These are phyloP conservation scores for Anseranas semipalmata DNA, from an alignment of 2,113 vertebrate genomes.

Conservation along the genomic window DNA sequence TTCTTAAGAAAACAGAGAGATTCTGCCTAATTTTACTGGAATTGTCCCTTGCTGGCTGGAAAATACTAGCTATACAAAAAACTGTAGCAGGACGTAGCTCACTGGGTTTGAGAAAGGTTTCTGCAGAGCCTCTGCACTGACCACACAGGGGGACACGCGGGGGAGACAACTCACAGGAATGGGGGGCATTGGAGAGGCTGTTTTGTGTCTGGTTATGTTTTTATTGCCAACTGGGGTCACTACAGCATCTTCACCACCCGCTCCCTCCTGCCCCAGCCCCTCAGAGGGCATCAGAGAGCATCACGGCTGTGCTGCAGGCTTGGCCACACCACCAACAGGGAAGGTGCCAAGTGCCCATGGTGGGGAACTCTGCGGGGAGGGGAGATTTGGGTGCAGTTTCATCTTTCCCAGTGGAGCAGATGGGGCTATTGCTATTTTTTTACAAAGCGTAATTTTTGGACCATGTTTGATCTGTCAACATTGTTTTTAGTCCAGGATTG, in stretches of 20 bases:
- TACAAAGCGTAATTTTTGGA: background rate
- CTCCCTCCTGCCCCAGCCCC: background rate
- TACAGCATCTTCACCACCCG: background rate
- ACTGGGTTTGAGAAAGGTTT: background rate
- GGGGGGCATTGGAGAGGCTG: rapidly evolving
- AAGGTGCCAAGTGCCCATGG: background rate
- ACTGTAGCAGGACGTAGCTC: background rate
- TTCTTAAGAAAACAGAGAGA: background rate
- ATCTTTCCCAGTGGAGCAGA: background rate
- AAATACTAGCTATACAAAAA: background rate
- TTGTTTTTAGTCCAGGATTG: background rate
- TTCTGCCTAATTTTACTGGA: constrained; percentile 14
- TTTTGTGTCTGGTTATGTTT: background rate
- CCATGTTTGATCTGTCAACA: background rate
- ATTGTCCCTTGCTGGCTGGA: background rate
- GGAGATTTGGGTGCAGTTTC: background rate
- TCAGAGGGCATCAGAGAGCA: background rate
- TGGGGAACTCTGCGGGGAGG: background rate
- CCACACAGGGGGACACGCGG: rapidly evolving
- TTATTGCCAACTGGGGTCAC: background rate
- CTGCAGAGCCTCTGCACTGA: background rate
- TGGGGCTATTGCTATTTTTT: background rate
- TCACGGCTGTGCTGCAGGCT: background rate
- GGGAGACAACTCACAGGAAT: background rate
- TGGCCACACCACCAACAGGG: background rate